Base-by-base conservation (phyloP, 2,797 vertebrate genomes). In the Zenarchopterus dispar region DNA sequence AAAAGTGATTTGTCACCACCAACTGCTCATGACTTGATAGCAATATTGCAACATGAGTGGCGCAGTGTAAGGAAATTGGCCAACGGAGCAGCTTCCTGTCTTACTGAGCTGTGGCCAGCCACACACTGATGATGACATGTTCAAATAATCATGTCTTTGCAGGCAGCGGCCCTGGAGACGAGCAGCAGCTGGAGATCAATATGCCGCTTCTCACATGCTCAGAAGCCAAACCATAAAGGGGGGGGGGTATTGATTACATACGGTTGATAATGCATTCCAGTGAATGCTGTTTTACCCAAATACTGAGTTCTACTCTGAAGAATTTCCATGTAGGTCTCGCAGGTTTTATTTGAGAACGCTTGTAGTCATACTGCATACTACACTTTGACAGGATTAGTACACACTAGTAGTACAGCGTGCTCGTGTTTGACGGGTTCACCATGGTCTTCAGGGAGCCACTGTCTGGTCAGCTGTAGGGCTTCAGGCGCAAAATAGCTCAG, bases 41-140 rank as follows among this genome's bases (percentile, higher is more conserved):
- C 85, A 81, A 82, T 78, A 84, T 91, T 89, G 84, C 87, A 77
- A 86, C 81, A 89, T 42, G 41, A 79, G 80, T 46, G 28, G 49
- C 67, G 55, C 7, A 36, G 33, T 36, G 33, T 36, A 1, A 79
- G 85, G 87, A 89, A 88, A 88, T 88, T 90, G 81, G 82, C 83
- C 74, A 89, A 88, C 75, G 52, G 71, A 62, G 61, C 33, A 1
- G 46, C 73, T 89, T 91, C 88, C 90, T 84, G 75, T 63, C 67
- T 64, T 49, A 26, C 49, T 15, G 53, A 54, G 42, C 2, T 9
- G 15, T 33, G 62, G 52, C 55, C 63, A 80, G 67, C 63, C 50
- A 59, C 31, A 65, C 16, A 13, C 23, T 22, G 58, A 64, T 41
- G 55, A 78, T 67, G 67, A 42, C 63, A 53, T 47, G 74, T 65